phyloP scores from a whole-genome alignment of 1,140 invertebrate genomes.

The Zaprionus gabonicus region DNA sequence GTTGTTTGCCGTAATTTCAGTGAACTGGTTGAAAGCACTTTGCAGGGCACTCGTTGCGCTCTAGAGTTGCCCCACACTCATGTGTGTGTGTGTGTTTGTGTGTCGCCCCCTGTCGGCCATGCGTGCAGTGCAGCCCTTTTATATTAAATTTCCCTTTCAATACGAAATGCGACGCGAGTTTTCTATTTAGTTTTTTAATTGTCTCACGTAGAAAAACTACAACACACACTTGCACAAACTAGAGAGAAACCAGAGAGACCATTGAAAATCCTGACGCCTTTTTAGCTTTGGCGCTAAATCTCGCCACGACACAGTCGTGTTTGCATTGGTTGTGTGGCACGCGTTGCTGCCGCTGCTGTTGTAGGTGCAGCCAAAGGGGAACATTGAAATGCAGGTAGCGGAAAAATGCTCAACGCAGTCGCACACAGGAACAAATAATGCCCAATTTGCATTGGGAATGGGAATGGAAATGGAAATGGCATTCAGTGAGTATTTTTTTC shows the following conservation, averaged over 20 bases:
- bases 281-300: constrained; percentile 58
- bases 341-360: constrained; percentile 17
- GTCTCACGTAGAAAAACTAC: constrained; percentile 72
- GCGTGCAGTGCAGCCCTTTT: constrained; percentile 49
- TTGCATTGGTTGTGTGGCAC: constrained; percentile 35
- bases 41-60: constrained; percentile 1
- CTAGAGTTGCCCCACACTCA: background rate
- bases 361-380: constrained; percentile 30
- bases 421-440: constrained; percentile 79
- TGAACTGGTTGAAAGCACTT: constrained; percentile 32
- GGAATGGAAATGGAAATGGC: constrained; percentile 1
- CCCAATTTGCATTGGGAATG: constrained; percentile 75
- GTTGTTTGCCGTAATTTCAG: constrained; percentile 3
- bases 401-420: constrained; percentile 68
- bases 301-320: constrained; percentile 40
- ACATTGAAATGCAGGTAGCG: constrained; percentile 79
- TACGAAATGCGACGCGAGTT: constrained; percentile 54
- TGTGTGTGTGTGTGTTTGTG: background rate
- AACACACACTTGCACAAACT: constrained; percentile 41
- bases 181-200: constrained; percentile 82
- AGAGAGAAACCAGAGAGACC: constrained; percentile 14
- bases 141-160: constrained; percentile 80
- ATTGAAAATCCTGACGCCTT: constrained; percentile 70
- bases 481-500: constrained; percentile 33
- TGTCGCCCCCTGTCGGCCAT: constrained; percentile 54